Conservation (phyloP, 53 echinoderm and acorn worm species). For the Antedon mediterranea region DNA sequence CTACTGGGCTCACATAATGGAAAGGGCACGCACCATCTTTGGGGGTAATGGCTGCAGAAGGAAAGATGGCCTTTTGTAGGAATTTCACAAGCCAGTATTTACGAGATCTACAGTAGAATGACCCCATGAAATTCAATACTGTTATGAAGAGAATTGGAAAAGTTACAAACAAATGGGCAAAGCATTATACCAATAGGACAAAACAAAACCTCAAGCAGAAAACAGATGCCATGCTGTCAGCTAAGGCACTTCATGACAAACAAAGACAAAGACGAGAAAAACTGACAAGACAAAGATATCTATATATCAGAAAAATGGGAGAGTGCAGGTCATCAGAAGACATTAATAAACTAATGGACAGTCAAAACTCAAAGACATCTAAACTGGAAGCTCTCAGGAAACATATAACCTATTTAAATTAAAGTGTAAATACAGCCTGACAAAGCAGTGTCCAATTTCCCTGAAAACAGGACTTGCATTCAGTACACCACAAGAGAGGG, state of each 20-base stretch:
- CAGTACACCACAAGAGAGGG: background rate
- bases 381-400: slow-evolving; percentile 7
- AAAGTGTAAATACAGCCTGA: background rate
- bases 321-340: slow-evolving; percentile 2
- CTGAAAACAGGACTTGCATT: no score
- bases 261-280: background rate
- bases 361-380: background rate
- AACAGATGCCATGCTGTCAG: no score
- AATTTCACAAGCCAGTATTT: slow-evolving; percentile 9
- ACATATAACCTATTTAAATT: slow-evolving; percentile 2
- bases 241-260: background rate
- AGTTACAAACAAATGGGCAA: slow-evolving; percentile 5
- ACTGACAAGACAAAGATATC: background rate
- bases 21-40: slow-evolving; percentile 13
- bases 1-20: slow-evolving; percentile 17
- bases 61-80: slow-evolving; percentile 11
- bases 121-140: slow-evolving; percentile 6
- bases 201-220: no score
- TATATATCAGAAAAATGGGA: background rate
- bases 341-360: background rate
- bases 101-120: background rate
- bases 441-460: background rate
- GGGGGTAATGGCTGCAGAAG: slow-evolving; percentile 17
- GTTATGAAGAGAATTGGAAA: slow-evolving; percentile 8
- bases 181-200: background rate